Evolutionary conservation across 2,888 invertebrate species (phyloP), one percentile per base, ranked within the genome.

Genomic region (Drosophila koepferae): DNA sequence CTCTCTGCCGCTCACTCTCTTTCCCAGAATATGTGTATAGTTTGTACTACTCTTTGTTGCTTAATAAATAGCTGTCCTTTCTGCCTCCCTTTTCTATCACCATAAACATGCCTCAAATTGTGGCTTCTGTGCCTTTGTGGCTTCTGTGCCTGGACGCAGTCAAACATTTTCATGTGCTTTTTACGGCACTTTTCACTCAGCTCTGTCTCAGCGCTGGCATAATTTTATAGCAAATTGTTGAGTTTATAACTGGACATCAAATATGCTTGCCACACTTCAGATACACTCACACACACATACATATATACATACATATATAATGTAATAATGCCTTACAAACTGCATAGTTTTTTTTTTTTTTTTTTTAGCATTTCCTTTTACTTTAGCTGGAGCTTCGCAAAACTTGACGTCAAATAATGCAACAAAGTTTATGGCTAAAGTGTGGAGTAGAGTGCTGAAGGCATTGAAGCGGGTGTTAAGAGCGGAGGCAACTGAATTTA

Each of bases 211-310:
- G n/a, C 68, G 63, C 74, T 70, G 70, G 83, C 90, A 86, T 89
- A 81, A 87, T 87, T 86, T 81, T 59, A 71, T 77, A 77, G 71
- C 77, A 89, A 86, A 87, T 87, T 82, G 87, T 86, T 82, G 70
- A 74, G 78, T 83, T 86, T 78, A 83, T 78, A 71, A 79, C 72
- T 78, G 66, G 66, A 48, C 80, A 82, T 64, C 58, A 81, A 81
- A 81, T 80, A 78, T 78, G 78, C 64, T 61, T 66, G 69, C 77
- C 66, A 64, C 64, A 63, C 44, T 38, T 20, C 51, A 63, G 67
- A 60, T 68, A 76, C 64, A 75, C 40, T n/a, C 23, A 41, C 23
- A 48, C 20, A 46, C 63, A 77, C 61, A 76, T 72, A 72, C 71
- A 72, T 63, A 71, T 31, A 40, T 23, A 58, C 28, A 18, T 18